Evolutionary conservation across 2,888 invertebrate species (phyloP).

Genomic region (Euphydryas editha): DNA sequence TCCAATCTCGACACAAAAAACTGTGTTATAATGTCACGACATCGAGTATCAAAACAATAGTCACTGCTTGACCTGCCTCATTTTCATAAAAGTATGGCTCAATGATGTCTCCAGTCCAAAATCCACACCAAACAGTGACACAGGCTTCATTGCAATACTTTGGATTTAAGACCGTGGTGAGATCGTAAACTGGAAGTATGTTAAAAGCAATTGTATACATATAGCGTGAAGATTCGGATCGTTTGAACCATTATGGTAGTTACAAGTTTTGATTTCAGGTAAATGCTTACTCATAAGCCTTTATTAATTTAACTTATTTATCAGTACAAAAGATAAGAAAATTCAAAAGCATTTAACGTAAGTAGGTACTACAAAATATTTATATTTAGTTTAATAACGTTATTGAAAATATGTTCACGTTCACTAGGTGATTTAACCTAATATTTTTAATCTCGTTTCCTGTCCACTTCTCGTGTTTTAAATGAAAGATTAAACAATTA

Average conservation of each 20-base stretch:
- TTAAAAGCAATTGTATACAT: too few relatives aligned
- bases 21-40: too few relatives aligned
- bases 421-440: conserved; percentile 48
- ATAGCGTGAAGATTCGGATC: background rate
- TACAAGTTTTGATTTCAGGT: conserved; percentile 24
- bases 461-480: conserved; percentile 56
- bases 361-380: conserved; percentile 46
- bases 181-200: too few relatives aligned
- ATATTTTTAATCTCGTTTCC: conserved; percentile 55
- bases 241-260: conserved; percentile 10
- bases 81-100: too few relatives aligned
- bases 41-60: too few relatives aligned
- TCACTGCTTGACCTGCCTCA: too few relatives aligned
- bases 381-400: conserved; percentile 56
- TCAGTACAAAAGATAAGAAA: conserved; percentile 28
- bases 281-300: conserved; percentile 37
- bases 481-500: conserved; percentile 59
- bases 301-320: too few relatives aligned
- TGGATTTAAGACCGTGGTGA: too few relatives aligned
- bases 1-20: too few relatives aligned
- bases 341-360: conserved; percentile 51
- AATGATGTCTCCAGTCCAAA: too few relatives aligned
- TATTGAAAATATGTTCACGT: conserved; percentile 63
- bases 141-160: too few relatives aligned
- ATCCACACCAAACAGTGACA: too few relatives aligned